Conservation (phyloP, 2,797 vertebrate genomes). For the Sebastes steindachneri region DNA sequence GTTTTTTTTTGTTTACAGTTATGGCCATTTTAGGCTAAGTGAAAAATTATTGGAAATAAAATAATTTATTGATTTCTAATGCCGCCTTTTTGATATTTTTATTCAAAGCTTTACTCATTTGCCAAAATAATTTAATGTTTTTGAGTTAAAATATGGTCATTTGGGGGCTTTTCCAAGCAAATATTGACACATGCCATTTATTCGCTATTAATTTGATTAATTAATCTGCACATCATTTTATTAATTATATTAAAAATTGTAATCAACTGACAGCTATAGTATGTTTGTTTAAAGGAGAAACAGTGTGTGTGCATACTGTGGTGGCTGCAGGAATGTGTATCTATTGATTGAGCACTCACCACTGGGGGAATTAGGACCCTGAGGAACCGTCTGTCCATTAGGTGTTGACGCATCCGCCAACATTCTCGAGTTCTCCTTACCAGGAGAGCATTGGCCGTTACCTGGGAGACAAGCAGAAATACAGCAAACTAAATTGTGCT, state of each 20-base stretch:
- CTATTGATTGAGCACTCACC: constrained; percentile 74
- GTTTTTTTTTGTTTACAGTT: too few relatives aligned
- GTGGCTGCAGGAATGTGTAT: background rate
- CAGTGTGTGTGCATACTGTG: background rate
- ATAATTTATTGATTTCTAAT: background rate
- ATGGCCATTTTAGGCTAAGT: too few relatives aligned
- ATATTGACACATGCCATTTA: background rate
- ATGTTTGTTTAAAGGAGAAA: background rate
- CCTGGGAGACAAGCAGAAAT: constrained; percentile 83
- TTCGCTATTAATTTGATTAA: background rate
- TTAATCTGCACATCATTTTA: background rate
- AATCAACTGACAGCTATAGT: background rate
- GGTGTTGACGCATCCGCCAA: constrained; percentile 92
- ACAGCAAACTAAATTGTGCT: constrained; percentile 53
- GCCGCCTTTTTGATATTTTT: background rate
- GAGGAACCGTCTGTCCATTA: constrained; percentile 92
- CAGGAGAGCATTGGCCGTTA: constrained; percentile 94
- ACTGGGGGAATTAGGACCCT: constrained; percentile 82
- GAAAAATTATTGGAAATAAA: background rate
- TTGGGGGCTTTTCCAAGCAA: background rate
- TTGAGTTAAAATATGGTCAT: background rate
- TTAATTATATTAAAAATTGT: background rate
- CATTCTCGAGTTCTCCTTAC: constrained; percentile 92
- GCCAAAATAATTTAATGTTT: background rate
- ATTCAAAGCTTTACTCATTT: background rate